These are phyloP conservation scores for Mormyrus hasselquistii DNA, from an alignment of 2,797 vertebrate genomes.

Conservation along the genomic window DNA sequence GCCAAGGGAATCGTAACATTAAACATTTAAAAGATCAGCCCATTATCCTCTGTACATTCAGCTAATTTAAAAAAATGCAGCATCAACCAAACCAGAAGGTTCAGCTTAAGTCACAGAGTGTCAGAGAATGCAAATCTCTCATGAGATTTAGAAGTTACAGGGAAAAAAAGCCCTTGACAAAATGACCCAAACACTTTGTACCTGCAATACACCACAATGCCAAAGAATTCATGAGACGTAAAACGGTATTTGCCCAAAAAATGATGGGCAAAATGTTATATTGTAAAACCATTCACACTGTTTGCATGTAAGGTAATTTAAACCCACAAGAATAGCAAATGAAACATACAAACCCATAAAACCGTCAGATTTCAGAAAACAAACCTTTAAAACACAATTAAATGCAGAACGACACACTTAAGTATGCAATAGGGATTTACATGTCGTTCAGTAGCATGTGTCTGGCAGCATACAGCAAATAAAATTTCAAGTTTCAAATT, in stretches of 20 bases:
- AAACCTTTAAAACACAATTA: not conserved
- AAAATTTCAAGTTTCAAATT: not conserved
- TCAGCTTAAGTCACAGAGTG: not conserved
- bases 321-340: not conserved
- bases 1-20: not conserved
- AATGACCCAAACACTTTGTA: not conserved
- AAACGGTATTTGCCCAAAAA: not conserved
- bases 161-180: not conserved
- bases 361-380: not conserved
- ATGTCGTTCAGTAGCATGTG: not conserved
- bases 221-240: not conserved
- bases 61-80: not conserved
- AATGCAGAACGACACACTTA: not conserved
- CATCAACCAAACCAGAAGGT: not conserved
- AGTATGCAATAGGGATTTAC: not conserved
- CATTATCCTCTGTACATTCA: not conserved
- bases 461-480: not conserved
- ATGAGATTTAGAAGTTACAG: not conserved
- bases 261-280: not conserved
- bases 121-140: not conserved
- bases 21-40: constrained; percentile 4
- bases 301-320: not conserved
- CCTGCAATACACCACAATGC: not conserved
- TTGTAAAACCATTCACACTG: not conserved
- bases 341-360: not conserved